These are phyloP conservation scores for Zonitis immaculata DNA, from an alignment of 2,888 invertebrate species.

Conservation along the genomic window DNA sequence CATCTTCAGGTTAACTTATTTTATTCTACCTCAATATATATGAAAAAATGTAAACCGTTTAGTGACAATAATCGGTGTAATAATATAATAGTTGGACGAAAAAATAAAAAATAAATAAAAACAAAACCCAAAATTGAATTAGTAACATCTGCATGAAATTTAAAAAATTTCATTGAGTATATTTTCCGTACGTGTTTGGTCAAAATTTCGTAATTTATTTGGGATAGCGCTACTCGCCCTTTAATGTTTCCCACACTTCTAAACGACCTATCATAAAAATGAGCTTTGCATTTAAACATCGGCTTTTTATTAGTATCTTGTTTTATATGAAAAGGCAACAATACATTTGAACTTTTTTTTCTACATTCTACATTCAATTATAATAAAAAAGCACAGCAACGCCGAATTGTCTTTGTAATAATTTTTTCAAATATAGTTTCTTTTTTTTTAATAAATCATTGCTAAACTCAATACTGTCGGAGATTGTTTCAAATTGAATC, in stretches of 20 bases:
- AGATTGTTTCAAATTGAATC: not conserved
- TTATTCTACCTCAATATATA: too few relatives aligned
- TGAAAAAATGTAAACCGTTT: not conserved
- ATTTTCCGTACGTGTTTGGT: not conserved
- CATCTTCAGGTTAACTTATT: too few relatives aligned
- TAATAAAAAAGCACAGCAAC: not conserved
- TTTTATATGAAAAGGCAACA: not conserved
- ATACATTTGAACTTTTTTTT: not conserved
- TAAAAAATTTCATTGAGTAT: not conserved
- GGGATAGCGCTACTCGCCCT: not conserved
- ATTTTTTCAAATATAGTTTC: not conserved
- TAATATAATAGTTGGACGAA: not conserved
- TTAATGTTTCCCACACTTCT: not conserved
- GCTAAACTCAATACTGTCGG: not conserved
- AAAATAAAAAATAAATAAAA: too few relatives aligned
- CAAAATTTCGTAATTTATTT: not conserved
- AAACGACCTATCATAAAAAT: not conserved
- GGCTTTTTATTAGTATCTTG: not conserved
- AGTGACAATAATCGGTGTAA: not conserved
- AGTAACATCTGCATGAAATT: not conserved
- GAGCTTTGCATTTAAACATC: conserved; percentile 4
- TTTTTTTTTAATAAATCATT: too few relatives aligned
- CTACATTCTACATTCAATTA: not conserved
- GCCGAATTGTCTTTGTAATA: not conserved
- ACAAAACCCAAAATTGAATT: not conserved